Percentiles rank a stretch among this genome's conserved stretches.
Evolutionary conservation across 2,888 invertebrate genomes (phyloP).

Genomic region (Synergus japonicus): DNA sequence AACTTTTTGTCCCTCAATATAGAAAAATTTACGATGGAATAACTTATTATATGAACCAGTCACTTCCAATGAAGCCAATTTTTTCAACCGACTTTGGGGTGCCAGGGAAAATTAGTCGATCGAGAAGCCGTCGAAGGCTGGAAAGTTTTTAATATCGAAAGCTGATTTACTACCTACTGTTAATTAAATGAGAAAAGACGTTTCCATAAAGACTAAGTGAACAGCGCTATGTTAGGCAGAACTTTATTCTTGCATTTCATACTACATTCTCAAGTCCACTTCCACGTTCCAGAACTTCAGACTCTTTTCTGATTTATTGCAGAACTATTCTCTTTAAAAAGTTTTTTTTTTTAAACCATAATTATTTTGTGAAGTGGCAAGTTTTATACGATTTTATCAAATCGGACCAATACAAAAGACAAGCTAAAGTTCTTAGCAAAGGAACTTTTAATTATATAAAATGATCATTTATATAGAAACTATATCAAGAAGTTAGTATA

Average conservation of each 20-base stretch:
- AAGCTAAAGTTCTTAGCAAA: not conserved
- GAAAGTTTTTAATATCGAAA: slow-evolving; percentile 67
- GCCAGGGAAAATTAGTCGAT: slow-evolving; percentile 48
- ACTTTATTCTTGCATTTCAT: slow-evolving; percentile 54
- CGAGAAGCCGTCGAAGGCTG: slow-evolving; percentile 51
- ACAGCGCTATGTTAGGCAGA: slow-evolving; percentile 50
- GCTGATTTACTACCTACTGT: slow-evolving; percentile 66
- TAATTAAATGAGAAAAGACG: slow-evolving; percentile 68
- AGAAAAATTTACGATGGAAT: not conserved
- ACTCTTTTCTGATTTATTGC: slow-evolving; percentile 50
- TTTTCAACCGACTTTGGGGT: slow-evolving; percentile 44
- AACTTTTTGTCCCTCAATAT: not conserved
- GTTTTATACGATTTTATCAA: not conserved
- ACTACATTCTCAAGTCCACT: slow-evolving; percentile 52
- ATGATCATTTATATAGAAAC: not conserved
- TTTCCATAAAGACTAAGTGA: slow-evolving; percentile 59
- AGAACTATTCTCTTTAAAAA: slow-evolving; percentile 54
- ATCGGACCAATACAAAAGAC: not conserved
- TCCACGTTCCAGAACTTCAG: not conserved
- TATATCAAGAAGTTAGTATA: too few species aligned
- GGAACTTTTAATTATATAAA: not conserved
- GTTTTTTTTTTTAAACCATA: not conserved
- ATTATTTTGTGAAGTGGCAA: not conserved
- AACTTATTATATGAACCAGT: slow-evolving; percentile 18
- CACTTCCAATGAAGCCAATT: slow-evolving; percentile 36